Evolutionary conservation across 2,797 vertebrate genomes (phyloP), one percentile per base, ranked within the genome.

Genomic region (Chromobotia macracanthus): DNA sequence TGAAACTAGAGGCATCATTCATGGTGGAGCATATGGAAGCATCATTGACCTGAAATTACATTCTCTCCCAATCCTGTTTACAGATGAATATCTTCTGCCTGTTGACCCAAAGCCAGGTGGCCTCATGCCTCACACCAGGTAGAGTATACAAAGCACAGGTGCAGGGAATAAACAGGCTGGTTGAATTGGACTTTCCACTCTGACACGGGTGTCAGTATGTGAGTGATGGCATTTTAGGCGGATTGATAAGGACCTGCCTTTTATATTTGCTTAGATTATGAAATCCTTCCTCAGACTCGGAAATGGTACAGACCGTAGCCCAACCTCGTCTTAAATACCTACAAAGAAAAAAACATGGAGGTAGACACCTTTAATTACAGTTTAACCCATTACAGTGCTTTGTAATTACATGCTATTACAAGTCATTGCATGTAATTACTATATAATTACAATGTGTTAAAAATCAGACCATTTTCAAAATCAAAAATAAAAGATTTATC

Each of bases 71-170:
- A 51, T 78, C 56, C 65, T 38, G 72, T 69, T 68, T 74, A 72
- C 75, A 78, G 75, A 72, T 68, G 56, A 72, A 77, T 82, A 77
- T 82, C 70, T 73, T 61, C 63, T 73, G 65, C 50, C 56, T 48
- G 25, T 56, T 75, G 70, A 60, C 75, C 66, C 35, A 51, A 46
- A 67, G 65, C 75, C 55, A 53, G 64, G 46, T 61, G 68, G 63
- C 63, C 28, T 61, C 6, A 19, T 68, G 75, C 44, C 51, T 82
- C 56, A 78, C 70, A 68, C 21, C 38, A 41, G 55, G 51, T 60
- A 77, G 55, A 63, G 31, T 16, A 61, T 48, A 68, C 51, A 56
- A 18, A 28, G 76, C 31, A 68, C 51, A 82, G 69, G 63, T 77
- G 75, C n/a, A 31, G 66, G 16, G 21, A 75, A 64, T 46, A 66